These are phyloP conservation scores for Kryptolebias ocellatus DNA, from an alignment of 2,797 vertebrate genomes.

Conservation along the genomic window DNA sequence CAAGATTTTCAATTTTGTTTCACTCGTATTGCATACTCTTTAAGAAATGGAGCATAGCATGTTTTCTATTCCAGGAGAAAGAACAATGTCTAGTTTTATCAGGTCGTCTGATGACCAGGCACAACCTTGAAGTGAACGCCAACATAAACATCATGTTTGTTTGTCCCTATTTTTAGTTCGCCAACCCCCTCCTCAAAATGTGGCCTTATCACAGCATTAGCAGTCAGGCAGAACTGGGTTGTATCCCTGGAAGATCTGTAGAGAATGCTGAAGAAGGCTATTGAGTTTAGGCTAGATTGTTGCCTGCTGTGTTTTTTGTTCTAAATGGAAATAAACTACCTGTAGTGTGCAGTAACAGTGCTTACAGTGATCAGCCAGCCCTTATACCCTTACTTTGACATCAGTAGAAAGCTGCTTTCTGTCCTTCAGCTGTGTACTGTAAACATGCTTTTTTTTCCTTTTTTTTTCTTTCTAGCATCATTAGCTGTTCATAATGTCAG, in stretches of 20 bases:
- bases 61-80: not conserved
- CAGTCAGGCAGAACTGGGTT: not conserved
- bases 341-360: conserved; percentile 1
- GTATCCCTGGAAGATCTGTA: not conserved
- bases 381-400: too few relatives aligned
- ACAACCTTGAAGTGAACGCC: not conserved
- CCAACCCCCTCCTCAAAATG: not conserved
- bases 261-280: not conserved
- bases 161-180: not conserved
- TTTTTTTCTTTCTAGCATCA: not conserved
- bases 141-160: not conserved
- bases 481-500: not conserved
- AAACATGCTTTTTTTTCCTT: not conserved
- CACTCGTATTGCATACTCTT: not conserved
- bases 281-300: too few relatives aligned
- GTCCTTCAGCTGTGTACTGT: not conserved
- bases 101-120: not conserved
- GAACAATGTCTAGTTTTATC: not conserved
- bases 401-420: too few relatives aligned
- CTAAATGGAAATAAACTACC: not conserved
- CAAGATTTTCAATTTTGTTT: not conserved
- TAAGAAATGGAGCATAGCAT: not conserved
- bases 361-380: not conserved
- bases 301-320: too few relatives aligned
- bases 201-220: not conserved